Conservation (phyloP, 2,888 invertebrate genomes). For the Adelphocoris suturalis region DNA sequence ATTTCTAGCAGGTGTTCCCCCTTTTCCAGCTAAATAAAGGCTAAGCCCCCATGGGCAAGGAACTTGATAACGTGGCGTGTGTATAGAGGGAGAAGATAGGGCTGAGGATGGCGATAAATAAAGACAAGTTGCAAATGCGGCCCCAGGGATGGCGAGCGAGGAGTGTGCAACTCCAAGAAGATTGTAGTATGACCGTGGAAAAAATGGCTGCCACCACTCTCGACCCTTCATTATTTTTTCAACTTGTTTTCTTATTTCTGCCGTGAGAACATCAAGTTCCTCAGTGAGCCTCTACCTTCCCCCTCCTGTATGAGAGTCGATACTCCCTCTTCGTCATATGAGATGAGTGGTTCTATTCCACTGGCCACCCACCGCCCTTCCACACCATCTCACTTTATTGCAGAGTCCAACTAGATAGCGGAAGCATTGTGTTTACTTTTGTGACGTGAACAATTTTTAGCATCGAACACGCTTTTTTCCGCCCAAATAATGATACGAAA, state of each 20-base stretch:
- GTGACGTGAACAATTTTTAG: too few species aligned
- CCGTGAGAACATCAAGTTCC: conserved; percentile 37
- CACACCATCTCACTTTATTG: neutral
- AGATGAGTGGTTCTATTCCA: neutral
- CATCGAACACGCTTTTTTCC: too few species aligned
- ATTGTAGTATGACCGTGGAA: conserved; percentile 21
- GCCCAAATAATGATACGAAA: too few species aligned
- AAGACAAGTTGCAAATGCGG: conserved; percentile 65
- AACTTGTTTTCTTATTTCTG: conserved; percentile 7
- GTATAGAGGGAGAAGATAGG: conserved; percentile 19
- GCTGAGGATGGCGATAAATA: conserved; percentile 50
- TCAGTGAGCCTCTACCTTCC: neutral
- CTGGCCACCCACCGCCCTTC: neutral
- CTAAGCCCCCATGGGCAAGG: neutral
- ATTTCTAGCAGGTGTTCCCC: too few species aligned
- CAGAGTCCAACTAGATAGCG: too few species aligned
- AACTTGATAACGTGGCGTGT: neutral
- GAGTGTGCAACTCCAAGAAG: conserved; percentile 41
- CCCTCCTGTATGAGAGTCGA: neutral
- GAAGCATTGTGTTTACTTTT: too few species aligned
- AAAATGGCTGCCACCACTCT: conserved; percentile 18
- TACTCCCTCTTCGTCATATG: neutral
- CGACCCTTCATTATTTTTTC: neutral
- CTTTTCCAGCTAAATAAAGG: neutral
- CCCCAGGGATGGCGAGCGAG: conserved; percentile 35